These are phyloP conservation scores for Drosophila arizonae DNA, from an alignment of 1,140 invertebrate genomes.

Conservation along the genomic window DNA sequence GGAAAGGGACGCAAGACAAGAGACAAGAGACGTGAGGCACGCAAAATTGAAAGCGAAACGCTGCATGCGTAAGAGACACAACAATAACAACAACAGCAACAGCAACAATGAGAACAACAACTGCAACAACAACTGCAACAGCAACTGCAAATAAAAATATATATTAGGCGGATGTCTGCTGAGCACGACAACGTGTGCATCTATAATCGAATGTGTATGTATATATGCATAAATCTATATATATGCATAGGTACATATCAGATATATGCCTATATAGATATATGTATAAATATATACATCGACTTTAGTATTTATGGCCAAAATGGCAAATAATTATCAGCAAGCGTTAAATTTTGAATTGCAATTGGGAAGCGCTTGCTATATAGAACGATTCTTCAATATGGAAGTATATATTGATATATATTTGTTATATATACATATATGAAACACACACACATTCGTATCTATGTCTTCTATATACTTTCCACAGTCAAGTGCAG, in stretches of 20 bases:
- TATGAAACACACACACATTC: too few species aligned
- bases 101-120: slow-evolving; percentile 29
- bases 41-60: slow-evolving; percentile 70
- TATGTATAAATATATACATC: neutral
- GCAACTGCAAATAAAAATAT: slow-evolving; percentile 61
- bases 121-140: slow-evolving; percentile 27
- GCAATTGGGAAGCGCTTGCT: neutral
- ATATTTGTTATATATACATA: too few species aligned
- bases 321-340: neutral
- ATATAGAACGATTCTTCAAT: too few species aligned
- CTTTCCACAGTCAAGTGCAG: too few species aligned
- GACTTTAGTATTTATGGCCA: slow-evolving; percentile 63
- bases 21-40: neutral
- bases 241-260: neutral
- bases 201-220: slow-evolving; percentile 52
- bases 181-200: slow-evolving; percentile 63
- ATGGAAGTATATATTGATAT: too few species aligned
- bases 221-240: slow-evolving; percentile 10
- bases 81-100: slow-evolving; percentile 20
- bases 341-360: slow-evolving; percentile 19
- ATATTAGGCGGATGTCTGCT: slow-evolving; percentile 76
- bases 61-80: slow-evolving; percentile 67
- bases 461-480: too few species aligned
- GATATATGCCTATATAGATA: slow-evolving; percentile 15
- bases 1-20: slow-evolving; percentile 8